These are phyloP conservation scores for Phyllotis vaccarum DNA, from an alignment of 2,797 vertebrate species.

Conservation along the genomic window DNA sequence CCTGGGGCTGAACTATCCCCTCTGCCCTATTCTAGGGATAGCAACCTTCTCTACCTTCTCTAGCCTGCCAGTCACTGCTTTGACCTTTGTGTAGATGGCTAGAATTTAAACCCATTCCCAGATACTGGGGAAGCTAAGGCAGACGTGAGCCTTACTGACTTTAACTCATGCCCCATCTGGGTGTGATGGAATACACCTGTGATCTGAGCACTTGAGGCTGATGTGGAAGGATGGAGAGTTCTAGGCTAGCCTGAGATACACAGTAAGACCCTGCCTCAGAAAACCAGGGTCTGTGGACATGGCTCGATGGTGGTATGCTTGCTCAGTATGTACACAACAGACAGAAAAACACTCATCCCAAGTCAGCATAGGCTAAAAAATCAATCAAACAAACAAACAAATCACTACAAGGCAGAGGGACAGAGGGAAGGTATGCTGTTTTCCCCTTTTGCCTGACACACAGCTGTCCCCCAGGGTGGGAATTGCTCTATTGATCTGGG, in stretches of 20 bases:
- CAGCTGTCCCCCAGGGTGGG: accelerated
- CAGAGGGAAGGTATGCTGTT: accelerated
- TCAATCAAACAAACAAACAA: no score
- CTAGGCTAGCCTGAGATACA: not conserved
- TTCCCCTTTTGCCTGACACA: accelerated
- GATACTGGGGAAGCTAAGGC: not conserved
- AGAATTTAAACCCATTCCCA: not conserved
- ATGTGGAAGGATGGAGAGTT: no score
- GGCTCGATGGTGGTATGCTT: not conserved
- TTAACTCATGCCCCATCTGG: not conserved
- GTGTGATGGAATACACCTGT: not conserved
- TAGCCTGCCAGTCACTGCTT: not conserved
- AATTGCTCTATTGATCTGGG: not conserved
- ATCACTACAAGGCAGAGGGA: not conserved
- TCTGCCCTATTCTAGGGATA: not conserved
- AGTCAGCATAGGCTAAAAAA: not conserved
- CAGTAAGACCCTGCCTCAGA: not conserved
- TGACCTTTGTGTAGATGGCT: slow-evolving; percentile 2
- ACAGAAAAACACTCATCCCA: not conserved
- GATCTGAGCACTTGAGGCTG: not conserved
- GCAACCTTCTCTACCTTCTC: not conserved
- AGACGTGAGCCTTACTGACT: not conserved
- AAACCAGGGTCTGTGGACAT: not conserved
- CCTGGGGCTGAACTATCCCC: not conserved
- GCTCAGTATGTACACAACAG: not conserved